Percentiles rank a stretch among this genome's conserved stretches.
Conservation (phyloP, 2,888 invertebrate genomes). For the Drosophila tripunctata region DNA sequence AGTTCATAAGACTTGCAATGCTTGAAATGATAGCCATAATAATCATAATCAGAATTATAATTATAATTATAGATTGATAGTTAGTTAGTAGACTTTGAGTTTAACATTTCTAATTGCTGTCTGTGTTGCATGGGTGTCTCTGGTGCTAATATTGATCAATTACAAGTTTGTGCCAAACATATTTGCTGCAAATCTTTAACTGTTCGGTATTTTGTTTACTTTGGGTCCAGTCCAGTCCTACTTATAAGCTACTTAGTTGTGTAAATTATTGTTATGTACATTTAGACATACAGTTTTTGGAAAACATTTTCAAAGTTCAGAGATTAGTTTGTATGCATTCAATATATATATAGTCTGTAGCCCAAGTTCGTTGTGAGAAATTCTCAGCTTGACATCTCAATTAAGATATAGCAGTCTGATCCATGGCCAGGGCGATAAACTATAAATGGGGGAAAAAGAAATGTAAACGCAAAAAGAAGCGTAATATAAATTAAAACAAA, state of each 20-base stretch:
- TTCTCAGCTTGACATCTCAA: slow-evolving; percentile 4
- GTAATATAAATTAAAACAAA: slow-evolving; percentile 29
- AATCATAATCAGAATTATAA: too few relatives aligned
- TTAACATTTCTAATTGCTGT: slow-evolving; percentile 11
- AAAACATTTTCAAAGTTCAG: slow-evolving; percentile 17
- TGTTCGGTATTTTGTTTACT: neutral
- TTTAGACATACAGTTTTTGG: slow-evolving; percentile 70
- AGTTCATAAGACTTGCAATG: slow-evolving; percentile 66
- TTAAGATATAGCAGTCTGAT: slow-evolving; percentile 1
- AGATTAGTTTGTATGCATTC: slow-evolving; percentile 12
- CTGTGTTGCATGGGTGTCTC: neutral
- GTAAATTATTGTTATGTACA: slow-evolving; percentile 81
- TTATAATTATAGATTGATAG: slow-evolving; percentile 8
- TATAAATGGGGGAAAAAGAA: slow-evolving; percentile 16
- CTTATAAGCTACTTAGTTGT: slow-evolving; percentile 46
- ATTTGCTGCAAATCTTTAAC: slow-evolving; percentile 11
- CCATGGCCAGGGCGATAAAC: slow-evolving; percentile 28
- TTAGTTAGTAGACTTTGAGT: neutral
- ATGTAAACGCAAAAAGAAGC: neutral
- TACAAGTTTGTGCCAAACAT: slow-evolving; percentile 3
- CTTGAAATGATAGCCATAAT: slow-evolving; percentile 40
- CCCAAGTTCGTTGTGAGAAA: slow-evolving; percentile 57
- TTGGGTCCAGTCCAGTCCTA: slow-evolving; percentile 25
- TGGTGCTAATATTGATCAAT: slow-evolving; percentile 26
- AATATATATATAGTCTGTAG: neutral